Evolutionary conservation across 2,113 vertebrate genomes (phyloP), one percentile per base, ranked within the genome.

Genomic region (Hipposideros armiger): DNA sequence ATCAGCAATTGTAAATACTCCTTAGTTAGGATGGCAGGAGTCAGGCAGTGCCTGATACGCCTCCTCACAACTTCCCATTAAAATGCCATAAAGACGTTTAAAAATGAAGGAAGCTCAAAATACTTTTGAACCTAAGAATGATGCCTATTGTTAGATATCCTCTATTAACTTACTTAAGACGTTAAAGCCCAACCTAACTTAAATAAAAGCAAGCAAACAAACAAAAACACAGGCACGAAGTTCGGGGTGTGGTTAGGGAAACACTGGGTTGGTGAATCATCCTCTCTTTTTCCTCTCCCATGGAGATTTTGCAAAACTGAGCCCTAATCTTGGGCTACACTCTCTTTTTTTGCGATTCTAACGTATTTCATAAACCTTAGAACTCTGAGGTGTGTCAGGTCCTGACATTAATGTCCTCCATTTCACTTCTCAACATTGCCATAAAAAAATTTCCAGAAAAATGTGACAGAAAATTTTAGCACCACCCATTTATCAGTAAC

Each of bases 41-140:
- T 26, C 85, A 95, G 90, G 56, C 28, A 10, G 83, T 45, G n/a
- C 87, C 92, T 78, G 73, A n/a, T 26, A 77, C 5, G 0, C 22
- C 36, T 90, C 30, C 69, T 47, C 42, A 8, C 24, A 69, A 40
- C 28, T 36, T 28, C 42, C 32, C 70, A 66, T 69, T 87, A 74
- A 87, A 73, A 96, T 94, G 70, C 74, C 74, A 60, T 11, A 26
- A 52, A 80, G 66, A 87, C 45, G 50, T 73, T 77, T 72, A 76
- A 42, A 95, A 90, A 78, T 70, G 69, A 87, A 78, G 0, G 5
- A 36, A 54, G 66, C 3, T 58, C 70, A 45, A 62, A 95, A 50
- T 24, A 56, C 13, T 73, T 87, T 47, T 76, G 20, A 62, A 91
- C 30, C 30, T 62, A n/a, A 66, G 50, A 58, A 78, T 19, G 87